phyloP scores from a whole-genome alignment of 2,797 vertebrate species.

The Tapera naevia region DNA sequence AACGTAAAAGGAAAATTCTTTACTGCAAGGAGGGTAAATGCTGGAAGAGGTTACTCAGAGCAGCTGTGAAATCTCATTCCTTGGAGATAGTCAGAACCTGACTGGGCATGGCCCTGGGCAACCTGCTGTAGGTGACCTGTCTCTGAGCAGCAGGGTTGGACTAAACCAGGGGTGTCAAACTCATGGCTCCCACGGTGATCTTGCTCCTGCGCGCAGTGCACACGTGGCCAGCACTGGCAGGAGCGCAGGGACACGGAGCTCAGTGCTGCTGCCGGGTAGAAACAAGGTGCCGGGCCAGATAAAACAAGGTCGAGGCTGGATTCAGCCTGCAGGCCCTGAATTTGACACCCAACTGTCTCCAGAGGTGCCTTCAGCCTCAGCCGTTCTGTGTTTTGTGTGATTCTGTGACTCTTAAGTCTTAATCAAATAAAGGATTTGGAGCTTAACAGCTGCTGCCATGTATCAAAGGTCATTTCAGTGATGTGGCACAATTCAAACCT shows the following conservation, averaged over 20 bases:
- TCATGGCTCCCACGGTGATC: too few species aligned
- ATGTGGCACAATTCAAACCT: neutral
- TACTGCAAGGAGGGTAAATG: neutral
- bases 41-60: neutral
- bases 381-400: neutral
- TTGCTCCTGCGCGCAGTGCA: too few species aligned
- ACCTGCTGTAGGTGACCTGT: neutral
- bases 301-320: too few species aligned
- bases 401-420: neutral
- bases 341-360: neutral
- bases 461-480: neutral
- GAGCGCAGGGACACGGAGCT: too few species aligned
- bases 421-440: constrained; percentile 1
- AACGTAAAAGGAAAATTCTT: neutral
- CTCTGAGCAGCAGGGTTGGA: neutral
- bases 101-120: neutral
- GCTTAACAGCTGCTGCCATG: neutral
- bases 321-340: too few species aligned
- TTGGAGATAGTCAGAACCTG: neutral
- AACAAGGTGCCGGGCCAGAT: too few species aligned
- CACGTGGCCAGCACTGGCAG: too few species aligned
- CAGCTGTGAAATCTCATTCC: neutral
- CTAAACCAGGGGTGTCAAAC: too few species aligned
- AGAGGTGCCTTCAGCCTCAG: neutral
- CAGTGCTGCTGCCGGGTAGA: too few species aligned